Conservation (phyloP, 2,888 invertebrate genomes). For the Rapana venosa region DNA sequence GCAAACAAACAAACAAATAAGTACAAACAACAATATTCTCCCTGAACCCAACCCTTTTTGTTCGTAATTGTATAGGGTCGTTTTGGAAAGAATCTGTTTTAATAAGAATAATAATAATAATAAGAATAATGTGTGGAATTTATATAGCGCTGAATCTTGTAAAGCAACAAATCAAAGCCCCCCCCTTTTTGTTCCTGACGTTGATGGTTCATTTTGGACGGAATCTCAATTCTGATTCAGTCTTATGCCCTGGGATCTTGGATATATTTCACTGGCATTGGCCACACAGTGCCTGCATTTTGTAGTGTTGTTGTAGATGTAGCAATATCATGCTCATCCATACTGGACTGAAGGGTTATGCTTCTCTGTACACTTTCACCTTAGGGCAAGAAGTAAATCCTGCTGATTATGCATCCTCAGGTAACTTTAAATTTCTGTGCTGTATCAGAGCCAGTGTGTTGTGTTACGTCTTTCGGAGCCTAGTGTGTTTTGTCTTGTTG, state of each 20-base stretch:
- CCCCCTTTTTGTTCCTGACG: background rate
- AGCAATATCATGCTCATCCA: background rate
- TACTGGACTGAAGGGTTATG: background rate
- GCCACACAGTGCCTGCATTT: background rate
- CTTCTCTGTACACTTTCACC: slow-evolving; percentile 32
- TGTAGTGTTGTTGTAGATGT: background rate
- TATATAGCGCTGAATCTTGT: no score
- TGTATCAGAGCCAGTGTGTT: no score
- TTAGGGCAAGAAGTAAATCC: slow-evolving; percentile 87
- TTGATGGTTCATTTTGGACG: no score
- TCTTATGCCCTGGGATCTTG: background rate
- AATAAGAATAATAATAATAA: no score
- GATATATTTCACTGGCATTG: background rate
- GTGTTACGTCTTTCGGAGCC: no score
- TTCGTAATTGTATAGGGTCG: no score
- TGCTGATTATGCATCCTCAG: slow-evolving; percentile 98
- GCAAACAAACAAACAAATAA: no score
- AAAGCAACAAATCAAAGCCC: background rate
- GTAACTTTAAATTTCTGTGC: slow-evolving; percentile 80
- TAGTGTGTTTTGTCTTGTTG: background rate
- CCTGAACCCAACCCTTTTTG: no score
- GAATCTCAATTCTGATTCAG: background rate
- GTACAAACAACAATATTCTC: no score
- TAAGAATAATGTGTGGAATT: no score
- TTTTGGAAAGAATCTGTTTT: background rate